Percentiles rank a stretch among this genome's conserved stretches.
phyloP scores from a whole-genome alignment of 2,888 invertebrate species.

The Cabera pusaria region DNA sequence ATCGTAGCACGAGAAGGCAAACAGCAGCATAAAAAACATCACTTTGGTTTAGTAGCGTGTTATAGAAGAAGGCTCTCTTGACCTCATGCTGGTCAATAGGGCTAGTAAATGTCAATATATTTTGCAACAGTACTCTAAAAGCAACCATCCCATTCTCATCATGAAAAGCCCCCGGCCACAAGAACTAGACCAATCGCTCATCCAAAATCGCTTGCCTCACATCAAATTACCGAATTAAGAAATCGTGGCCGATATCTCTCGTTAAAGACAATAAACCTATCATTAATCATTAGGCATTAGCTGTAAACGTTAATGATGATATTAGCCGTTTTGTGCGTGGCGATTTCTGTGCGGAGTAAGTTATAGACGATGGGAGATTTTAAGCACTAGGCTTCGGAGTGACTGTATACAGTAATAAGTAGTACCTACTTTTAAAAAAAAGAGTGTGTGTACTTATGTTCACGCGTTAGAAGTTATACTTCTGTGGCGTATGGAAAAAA shows the following conservation, averaged over 20 bases:
- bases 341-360: slow-evolving; percentile 37
- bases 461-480: no score
- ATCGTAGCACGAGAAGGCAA: no score
- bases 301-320: slow-evolving; percentile 74
- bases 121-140: background rate
- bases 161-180: slow-evolving; percentile 10
- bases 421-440: no score
- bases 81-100: no score
- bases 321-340: slow-evolving; percentile 69
- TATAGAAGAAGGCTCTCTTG: no score
- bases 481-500: no score
- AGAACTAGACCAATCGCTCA: slow-evolving; percentile 45
- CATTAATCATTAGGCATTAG: slow-evolving; percentile 79
- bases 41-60: no score
- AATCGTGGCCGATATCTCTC: slow-evolving; percentile 72
- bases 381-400: no score
- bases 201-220: slow-evolving; percentile 58
- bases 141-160: slow-evolving; percentile 6
- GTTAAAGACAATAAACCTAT: slow-evolving; percentile 74
- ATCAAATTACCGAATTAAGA: slow-evolving; percentile 79
- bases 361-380: no score
- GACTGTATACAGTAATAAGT: no score
- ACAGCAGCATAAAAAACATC: no score
- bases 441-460: no score
- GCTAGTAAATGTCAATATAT: background rate